Conservation (phyloP, 2,888 invertebrate genomes). For the Campoplex nolae region DNA sequence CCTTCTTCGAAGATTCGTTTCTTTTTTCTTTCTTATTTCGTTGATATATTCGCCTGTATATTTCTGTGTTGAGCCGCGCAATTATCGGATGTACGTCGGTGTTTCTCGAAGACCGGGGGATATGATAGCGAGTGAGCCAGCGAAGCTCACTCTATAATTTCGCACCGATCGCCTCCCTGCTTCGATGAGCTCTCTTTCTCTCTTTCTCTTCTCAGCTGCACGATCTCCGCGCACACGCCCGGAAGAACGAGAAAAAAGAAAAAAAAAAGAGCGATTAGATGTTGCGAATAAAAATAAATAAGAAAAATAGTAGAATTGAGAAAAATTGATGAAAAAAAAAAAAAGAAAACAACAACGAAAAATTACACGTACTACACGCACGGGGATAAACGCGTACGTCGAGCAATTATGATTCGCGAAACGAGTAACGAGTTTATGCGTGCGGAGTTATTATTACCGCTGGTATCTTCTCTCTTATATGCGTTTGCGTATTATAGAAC, state of each 20-base stretch:
- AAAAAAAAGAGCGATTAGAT: conserved; percentile 21
- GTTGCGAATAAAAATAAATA: background rate
- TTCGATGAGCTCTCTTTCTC: conserved; percentile 47
- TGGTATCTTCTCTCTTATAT: background rate
- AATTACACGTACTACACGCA: conserved; percentile 42
- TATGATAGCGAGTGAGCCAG: conserved; percentile 27
- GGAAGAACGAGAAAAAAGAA: conserved; percentile 39
- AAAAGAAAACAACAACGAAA: too few species aligned
- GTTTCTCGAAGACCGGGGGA: conserved; percentile 42
- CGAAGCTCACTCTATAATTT: conserved; percentile 61
- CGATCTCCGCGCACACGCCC: conserved; percentile 31
- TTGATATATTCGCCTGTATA: conserved; percentile 10
- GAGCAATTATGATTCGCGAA: conserved; percentile 67
- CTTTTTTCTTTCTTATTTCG: conserved; percentile 11
- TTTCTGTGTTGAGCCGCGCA: conserved; percentile 50
- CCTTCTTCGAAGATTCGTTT: conserved; percentile 19
- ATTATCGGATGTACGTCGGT: conserved; percentile 62
- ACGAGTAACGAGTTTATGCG: conserved; percentile 44
- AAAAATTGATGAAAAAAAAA: background rate
- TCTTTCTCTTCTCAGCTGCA: background rate
- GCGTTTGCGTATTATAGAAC: background rate
- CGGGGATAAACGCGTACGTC: conserved; percentile 54
- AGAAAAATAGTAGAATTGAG: background rate
- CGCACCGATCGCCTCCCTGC: conserved; percentile 58
- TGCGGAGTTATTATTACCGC: conserved; percentile 9